A percentile compares a stretch with the other conserved stretches of the same genome.
phyloP scores from a whole-genome alignment of 2,113 vertebrate genomes.

The Bambusicola thoracicus region DNA sequence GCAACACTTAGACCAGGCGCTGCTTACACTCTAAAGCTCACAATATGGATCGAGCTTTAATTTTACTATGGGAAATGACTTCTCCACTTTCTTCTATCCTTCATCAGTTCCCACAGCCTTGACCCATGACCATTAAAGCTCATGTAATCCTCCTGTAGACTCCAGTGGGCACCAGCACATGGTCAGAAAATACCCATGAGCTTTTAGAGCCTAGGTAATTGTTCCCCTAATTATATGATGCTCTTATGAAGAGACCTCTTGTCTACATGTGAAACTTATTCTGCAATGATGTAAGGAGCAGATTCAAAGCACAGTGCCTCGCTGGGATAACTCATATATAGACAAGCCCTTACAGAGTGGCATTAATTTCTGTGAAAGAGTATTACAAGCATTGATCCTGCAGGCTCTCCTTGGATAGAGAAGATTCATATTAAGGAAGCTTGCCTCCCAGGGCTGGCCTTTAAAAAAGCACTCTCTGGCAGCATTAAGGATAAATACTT shows the following conservation, averaged over 20 bases:
- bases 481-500: conserved; percentile 23
- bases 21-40: not conserved
- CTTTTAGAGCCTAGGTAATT: not conserved
- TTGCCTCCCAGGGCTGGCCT: conserved; percentile 5
- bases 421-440: conserved; percentile 32
- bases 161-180: not conserved
- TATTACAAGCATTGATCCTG: not conserved
- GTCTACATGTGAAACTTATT: not conserved
- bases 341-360: not conserved
- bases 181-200: not conserved
- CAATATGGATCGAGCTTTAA: not conserved
- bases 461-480: not conserved
- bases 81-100: not conserved
- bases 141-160: not conserved
- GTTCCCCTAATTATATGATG: not conserved
- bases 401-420: not conserved
- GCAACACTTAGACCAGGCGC: not conserved
- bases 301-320: not conserved
- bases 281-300: not conserved
- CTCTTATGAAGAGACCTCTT: not conserved
- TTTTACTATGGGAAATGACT: not conserved
- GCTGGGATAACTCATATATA: not conserved
- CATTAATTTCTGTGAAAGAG: conserved; percentile 51
- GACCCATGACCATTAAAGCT: not conserved
- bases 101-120: not conserved